A percentile compares a stretch with the other conserved stretches of the same genome.
These are phyloP conservation scores for Clamator glandarius DNA, from an alignment of 2,797 vertebrate genomes.

Conservation along the genomic window DNA sequence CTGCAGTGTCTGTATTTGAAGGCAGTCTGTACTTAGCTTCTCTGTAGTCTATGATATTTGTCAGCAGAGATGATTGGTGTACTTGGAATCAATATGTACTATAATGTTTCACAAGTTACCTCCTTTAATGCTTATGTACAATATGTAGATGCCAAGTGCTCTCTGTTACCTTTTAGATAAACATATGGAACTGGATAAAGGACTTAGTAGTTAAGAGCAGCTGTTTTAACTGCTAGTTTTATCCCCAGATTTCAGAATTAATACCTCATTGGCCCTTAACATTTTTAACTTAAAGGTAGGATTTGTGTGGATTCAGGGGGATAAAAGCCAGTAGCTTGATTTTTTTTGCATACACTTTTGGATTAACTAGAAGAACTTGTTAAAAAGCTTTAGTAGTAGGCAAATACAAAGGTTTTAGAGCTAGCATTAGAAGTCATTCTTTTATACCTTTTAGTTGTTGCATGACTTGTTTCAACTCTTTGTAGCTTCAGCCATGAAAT, in stretches of 20 bases:
- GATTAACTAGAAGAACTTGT: neutral
- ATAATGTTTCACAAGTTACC: neutral
- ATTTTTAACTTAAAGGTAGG: neutral
- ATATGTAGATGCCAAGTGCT: neutral
- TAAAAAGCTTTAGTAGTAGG: neutral
- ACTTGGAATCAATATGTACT: neutral
- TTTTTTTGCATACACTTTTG: neutral
- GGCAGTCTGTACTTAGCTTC: neutral
- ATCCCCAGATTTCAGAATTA: neutral
- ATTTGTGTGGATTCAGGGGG: neutral
- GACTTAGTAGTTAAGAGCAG: neutral
- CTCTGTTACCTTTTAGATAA: neutral
- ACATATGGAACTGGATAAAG: neutral
- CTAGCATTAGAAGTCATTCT: neutral
- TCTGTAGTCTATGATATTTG: neutral
- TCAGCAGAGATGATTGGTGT: neutral
- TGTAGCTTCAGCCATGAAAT: neutral
- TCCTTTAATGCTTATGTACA: neutral
- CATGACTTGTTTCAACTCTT: neutral
- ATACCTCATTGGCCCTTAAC: neutral
- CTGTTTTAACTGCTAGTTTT: neutral
- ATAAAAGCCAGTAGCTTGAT: neutral
- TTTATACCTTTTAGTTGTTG: neutral
- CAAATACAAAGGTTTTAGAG: neutral
- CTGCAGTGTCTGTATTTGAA: neutral